Percentiles rank a stretch among this genome's conserved stretches.
These are phyloP conservation scores for Galagoides demidoff DNA, from an alignment of 2,797 vertebrate genomes.

Conservation along the genomic window DNA sequence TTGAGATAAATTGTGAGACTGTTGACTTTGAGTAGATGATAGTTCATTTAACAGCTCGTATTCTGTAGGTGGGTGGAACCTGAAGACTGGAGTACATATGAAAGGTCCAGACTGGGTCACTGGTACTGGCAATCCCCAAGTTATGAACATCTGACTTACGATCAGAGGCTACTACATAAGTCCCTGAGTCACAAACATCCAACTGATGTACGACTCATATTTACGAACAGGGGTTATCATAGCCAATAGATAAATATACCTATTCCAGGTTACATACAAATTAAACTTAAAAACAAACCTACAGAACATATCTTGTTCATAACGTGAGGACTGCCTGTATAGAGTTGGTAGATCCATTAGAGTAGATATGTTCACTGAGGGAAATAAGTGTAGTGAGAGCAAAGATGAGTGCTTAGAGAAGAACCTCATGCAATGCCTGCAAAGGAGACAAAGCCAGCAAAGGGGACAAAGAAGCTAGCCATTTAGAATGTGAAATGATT, in stretches of 20 bases:
- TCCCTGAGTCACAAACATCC: too few relatives aligned
- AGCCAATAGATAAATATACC: too few relatives aligned
- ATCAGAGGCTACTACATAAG: too few relatives aligned
- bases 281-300: too few relatives aligned
- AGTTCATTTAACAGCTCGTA: neutral
- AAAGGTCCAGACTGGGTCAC: neutral
- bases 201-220: too few relatives aligned
- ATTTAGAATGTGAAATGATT: neutral
- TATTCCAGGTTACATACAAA: too few relatives aligned
- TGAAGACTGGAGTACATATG: neutral
- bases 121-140: neutral
- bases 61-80: neutral
- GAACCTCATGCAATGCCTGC: neutral
- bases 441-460: too few relatives aligned
- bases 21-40: neutral
- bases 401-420: neutral
- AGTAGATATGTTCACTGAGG: neutral
- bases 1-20: neutral
- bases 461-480: slow-evolving; percentile 4
- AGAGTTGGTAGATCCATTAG: neutral
- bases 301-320: too few relatives aligned
- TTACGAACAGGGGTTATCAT: too few relatives aligned
- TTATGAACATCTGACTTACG: too few relatives aligned
- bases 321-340: too few relatives aligned
- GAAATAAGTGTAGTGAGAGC: neutral